A percentile compares a stretch with the other conserved stretches of the same genome.
These are phyloP conservation scores for Drosophila testacea DNA, from an alignment of 2,888 invertebrate species.

Conservation along the genomic window DNA sequence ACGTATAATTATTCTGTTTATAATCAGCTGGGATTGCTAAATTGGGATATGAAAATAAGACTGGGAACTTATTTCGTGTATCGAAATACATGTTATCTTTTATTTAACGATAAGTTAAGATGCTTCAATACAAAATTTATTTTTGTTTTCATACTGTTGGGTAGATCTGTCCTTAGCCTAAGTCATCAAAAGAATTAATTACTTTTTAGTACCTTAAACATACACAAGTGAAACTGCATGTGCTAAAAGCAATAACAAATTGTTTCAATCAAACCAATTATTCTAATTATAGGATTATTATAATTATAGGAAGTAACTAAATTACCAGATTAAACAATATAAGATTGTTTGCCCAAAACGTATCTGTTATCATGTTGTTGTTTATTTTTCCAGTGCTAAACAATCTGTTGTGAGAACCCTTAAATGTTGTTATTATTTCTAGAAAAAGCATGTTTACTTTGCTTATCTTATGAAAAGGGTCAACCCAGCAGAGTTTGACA, in stretches of 20 bases:
- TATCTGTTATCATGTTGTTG: neutral
- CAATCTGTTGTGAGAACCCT: neutral
- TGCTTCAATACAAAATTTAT: no score
- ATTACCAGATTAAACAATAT: no score
- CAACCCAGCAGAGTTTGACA: neutral
- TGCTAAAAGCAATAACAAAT: no score
- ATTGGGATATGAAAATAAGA: neutral
- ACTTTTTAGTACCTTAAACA: no score
- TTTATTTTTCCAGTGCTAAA: neutral
- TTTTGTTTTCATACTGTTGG: no score
- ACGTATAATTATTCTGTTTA: constrained; percentile 1
- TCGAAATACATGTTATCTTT: neutral
- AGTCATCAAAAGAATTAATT: no score
- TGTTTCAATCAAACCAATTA: no score
- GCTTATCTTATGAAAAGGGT: constrained; percentile 12
- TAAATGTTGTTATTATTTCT: constrained; percentile 21
- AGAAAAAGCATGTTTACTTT: constrained; percentile 7
- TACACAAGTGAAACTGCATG: no score
- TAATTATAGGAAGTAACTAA: no score
- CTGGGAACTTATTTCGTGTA: neutral
- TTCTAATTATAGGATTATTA: no score
- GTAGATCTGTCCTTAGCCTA: no score
- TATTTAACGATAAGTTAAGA: neutral
- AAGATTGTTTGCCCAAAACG: no score
- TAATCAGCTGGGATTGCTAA: neutral